Conservation (phyloP, 1,140 invertebrate species). For the Pollicipes pollicipes region DNA sequence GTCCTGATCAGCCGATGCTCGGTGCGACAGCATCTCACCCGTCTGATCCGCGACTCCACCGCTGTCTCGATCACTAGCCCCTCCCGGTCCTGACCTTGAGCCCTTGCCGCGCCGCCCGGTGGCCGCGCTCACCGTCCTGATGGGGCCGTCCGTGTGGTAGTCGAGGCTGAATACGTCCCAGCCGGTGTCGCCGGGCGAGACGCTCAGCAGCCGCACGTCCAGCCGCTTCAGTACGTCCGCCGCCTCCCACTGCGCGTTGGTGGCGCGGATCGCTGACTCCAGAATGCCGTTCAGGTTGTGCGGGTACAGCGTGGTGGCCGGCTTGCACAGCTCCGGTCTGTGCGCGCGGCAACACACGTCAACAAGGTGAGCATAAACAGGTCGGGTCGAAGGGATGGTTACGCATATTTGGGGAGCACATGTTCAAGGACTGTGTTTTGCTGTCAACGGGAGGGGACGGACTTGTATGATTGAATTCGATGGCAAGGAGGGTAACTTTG, state of each 20-base stretch:
- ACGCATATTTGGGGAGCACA: too few relatives aligned
- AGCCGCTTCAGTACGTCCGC: slow-evolving; percentile 70
- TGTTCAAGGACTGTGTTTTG: too few relatives aligned
- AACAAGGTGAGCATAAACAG: too few relatives aligned
- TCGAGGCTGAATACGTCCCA: slow-evolving; percentile 92
- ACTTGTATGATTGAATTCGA: too few relatives aligned
- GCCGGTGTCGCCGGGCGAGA: slow-evolving; percentile 63
- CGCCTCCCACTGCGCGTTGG: slow-evolving; percentile 88
- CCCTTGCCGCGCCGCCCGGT: background rate
- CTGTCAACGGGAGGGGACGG: too few relatives aligned
- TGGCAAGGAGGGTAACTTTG: too few relatives aligned
- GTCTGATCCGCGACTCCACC: too few relatives aligned
- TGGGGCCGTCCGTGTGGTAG: slow-evolving; percentile 81
- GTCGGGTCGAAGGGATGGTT: too few relatives aligned
- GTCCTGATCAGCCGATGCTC: too few relatives aligned
- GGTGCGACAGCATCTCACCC: too few relatives aligned
- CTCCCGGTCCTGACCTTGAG: slow-evolving; percentile 4
- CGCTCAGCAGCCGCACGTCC: slow-evolving; percentile 63
- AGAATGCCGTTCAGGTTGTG: slow-evolving; percentile 77
- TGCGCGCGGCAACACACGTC: slow-evolving; percentile 22
- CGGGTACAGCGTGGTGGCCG: slow-evolving; percentile 65
- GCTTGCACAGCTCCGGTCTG: slow-evolving; percentile 72
- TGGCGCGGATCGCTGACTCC: slow-evolving; percentile 76
- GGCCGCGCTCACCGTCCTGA: slow-evolving; percentile 51
- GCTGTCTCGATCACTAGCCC: too few relatives aligned